phyloP scores from a whole-genome alignment of 1,140 invertebrate species.

The Drosophila busckii region DNA sequence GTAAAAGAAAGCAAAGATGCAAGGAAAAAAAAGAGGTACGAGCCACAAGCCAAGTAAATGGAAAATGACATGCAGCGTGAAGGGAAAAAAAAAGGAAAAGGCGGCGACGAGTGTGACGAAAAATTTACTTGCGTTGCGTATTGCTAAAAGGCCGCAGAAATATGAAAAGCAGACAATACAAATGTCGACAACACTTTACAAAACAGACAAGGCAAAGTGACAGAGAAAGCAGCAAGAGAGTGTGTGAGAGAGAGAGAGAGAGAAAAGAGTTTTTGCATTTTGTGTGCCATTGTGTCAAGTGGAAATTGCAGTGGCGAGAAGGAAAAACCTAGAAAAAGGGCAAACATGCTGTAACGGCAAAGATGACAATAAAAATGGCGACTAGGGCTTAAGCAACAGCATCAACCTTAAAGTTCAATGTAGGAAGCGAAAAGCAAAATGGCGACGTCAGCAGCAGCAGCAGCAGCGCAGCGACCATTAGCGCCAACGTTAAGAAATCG shows the following conservation, averaged over 20 bases:
- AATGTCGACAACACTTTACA: slow-evolving; percentile 29
- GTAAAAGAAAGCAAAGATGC: too few relatives aligned
- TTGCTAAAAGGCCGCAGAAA: neutral
- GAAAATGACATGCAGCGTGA: slow-evolving; percentile 22
- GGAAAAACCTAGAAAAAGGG: slow-evolving; percentile 30
- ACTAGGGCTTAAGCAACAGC: slow-evolving; percentile 19
- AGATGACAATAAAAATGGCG: slow-evolving; percentile 52
- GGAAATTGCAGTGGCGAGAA: slow-evolving; percentile 37
- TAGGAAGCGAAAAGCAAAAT: slow-evolving; percentile 47
- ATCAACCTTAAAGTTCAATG: slow-evolving; percentile 49
- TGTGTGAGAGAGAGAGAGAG: neutral
- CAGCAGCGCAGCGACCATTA: slow-evolving; percentile 32
- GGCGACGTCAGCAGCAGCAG: slow-evolving; percentile 34
- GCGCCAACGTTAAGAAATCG: slow-evolving; percentile 38
- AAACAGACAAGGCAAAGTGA: neutral
- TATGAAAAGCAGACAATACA: slow-evolving; percentile 14
- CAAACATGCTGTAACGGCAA: slow-evolving; percentile 37
- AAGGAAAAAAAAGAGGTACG: slow-evolving; percentile 10
- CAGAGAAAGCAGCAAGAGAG: neutral
- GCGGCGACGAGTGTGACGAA: neutral
- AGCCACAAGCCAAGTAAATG: slow-evolving; percentile 21
- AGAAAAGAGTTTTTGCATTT: slow-evolving; percentile 44
- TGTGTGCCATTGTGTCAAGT: slow-evolving; percentile 58
- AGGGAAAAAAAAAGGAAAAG: too few relatives aligned
- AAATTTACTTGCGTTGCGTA: too few relatives aligned